Base-by-base conservation (phyloP, 2,797 vertebrate genomes). In the Pogoniulus pusillus region DNA sequence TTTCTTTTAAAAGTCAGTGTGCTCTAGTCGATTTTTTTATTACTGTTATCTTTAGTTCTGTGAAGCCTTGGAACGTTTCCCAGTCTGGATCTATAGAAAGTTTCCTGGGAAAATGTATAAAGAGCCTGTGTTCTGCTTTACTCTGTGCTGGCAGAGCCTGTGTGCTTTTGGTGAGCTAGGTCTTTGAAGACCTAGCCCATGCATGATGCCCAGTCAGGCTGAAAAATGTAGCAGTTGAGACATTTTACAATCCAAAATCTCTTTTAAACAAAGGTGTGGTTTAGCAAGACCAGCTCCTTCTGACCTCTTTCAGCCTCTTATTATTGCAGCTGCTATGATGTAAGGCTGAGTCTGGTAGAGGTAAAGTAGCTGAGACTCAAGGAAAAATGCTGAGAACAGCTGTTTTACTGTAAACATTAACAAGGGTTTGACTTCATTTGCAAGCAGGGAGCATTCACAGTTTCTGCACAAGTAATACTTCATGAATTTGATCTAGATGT, bases 81-180 rank as follows among this genome's bases (percentile, higher is more conserved):
- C 96, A 96, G 96, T 63, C 93, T 96, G 87, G 79, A 90, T 95
- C 95, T 95, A 97, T 93, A 96, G 95, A 95, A 96, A 91, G 90
- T 96, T 97, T 97, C 95, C 95, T 66, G 78, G 91, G 97, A 97
- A 97, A 97, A 96, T 51, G 49, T 85, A 97, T 95, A 96, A 97
- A 96, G 89, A 91, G 90, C 92, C 94, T 97, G 93, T 96, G 93
- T 96, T 96, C 92, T 93, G 91, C 88, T 85, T 95, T 79, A 73
- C 92, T 88, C 70, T 41, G 71, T 78, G 43, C 49, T 91, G 68
- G 59, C 94, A 90, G 63, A 83, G 91, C 81, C 91, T 81, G 73
- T 47, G 60, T 91, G 89, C 76, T 96, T 96, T 96, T 87, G 75
- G 93, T 90, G 85, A 92, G 80, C 76, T 60, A 9, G 47, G 76